Conservation (phyloP, 2,113 vertebrate species). For the Aptenodytes forsteri region DNA sequence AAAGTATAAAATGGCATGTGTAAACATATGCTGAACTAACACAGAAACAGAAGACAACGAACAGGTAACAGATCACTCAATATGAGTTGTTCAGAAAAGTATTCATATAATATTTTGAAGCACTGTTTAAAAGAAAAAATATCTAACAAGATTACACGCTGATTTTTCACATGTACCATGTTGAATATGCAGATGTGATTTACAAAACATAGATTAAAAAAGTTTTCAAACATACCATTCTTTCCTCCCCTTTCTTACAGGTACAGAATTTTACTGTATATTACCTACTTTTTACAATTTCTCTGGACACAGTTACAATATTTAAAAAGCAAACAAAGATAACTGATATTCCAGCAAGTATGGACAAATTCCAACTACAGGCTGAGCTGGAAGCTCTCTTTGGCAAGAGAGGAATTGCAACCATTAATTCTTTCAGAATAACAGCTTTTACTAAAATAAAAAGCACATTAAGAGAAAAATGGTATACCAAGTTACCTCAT, state of each 20-base stretch:
- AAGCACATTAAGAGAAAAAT: not conserved
- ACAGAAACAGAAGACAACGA: not conserved
- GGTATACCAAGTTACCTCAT: not conserved
- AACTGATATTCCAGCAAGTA: not conserved
- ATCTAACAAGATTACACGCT: not conserved
- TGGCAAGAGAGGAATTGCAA: not conserved
- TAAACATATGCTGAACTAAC: not conserved
- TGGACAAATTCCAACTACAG: not conserved
- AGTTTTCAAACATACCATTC: not conserved
- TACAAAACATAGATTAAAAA: rapidly evolving
- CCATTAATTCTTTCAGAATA: not conserved
- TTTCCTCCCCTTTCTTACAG: not conserved
- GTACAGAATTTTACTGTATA: not conserved
- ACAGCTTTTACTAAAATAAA: not conserved
- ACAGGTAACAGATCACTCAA: not conserved
- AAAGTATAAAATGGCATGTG: not conserved
- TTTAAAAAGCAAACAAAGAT: not conserved
- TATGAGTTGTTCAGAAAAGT: not conserved
- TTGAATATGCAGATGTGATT: not conserved
- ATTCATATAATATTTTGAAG: not conserved
- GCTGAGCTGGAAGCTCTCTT: not conserved
- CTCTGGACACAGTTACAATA: not conserved
- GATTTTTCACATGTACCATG: not conserved
- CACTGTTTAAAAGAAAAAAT: not conserved
- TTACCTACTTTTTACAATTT: not conserved